Percentiles rank a stretch among this genome's conserved stretches.
phyloP scores from a whole-genome alignment of 30 jellyfish, hydroid and myxozoan species.

The Haliclystus octoradiatus region DNA sequence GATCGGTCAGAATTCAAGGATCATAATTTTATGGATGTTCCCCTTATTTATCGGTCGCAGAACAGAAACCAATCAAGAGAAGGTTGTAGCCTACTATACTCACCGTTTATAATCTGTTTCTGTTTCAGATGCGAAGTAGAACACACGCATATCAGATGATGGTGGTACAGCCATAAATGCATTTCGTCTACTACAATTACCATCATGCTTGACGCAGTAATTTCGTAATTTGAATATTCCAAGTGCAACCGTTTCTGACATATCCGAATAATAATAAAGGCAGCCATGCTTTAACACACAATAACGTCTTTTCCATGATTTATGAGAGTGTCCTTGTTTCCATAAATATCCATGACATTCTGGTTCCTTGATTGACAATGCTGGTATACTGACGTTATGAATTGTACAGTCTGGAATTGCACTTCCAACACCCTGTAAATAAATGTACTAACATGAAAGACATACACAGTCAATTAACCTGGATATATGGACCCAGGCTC shows the following conservation, averaged over 20 bases:
- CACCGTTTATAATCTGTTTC: conserved; percentile 75
- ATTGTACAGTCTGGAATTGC: conserved; percentile 75
- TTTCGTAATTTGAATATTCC: conserved; percentile 77
- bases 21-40: too few relatives aligned
- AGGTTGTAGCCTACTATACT: too few relatives aligned
- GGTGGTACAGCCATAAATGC: conserved; percentile 82
- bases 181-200: conserved; percentile 18
- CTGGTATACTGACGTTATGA: conserved; percentile 90
- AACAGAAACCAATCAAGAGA: too few relatives aligned
- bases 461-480: too few relatives aligned
- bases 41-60: too few relatives aligned
- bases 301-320: conserved; percentile 79
- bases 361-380: conserved; percentile 80
- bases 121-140: conserved; percentile 58
- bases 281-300: conserved; percentile 83
- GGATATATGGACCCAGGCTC: too few relatives aligned
- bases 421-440: neutral
- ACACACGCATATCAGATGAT: conserved; percentile 51
- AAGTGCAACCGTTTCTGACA: conserved; percentile 78
- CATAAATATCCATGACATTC: conserved; percentile 92
- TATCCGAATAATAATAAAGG: conserved; percentile 71
- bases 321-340: conserved; percentile 84
- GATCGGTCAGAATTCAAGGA: too few relatives aligned
- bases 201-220: conserved; percentile 35
- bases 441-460: neutral